Evolutionary conservation across 2,888 invertebrate genomes (phyloP).

Genomic region (Coelinius sp.): DNA sequence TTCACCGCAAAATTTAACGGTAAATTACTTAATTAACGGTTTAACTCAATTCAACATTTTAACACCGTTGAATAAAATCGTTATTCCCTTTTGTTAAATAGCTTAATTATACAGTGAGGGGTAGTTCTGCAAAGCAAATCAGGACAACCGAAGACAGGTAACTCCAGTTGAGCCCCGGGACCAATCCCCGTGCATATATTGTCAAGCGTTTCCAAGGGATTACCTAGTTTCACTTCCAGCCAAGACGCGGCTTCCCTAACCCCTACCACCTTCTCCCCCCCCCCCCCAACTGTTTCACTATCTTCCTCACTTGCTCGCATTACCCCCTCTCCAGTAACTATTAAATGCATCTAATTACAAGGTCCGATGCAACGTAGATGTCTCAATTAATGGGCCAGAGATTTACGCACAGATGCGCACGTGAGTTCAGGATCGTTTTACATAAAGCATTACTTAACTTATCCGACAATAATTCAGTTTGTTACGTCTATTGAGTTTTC

Average conservation of each 20-base stretch:
- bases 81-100: constrained; percentile 54
- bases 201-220: constrained; percentile 57
- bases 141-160: constrained; percentile 54
- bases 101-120: constrained; percentile 57
- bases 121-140: constrained; percentile 61
- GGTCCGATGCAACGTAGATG: constrained; percentile 65
- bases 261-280: constrained; percentile 29
- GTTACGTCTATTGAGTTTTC: background rate
- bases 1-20: too few species aligned
- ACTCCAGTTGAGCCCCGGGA: constrained; percentile 50
- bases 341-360: constrained; percentile 70
- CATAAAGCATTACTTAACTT: constrained; percentile 54
- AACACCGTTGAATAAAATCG: constrained; percentile 9
- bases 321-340: constrained; percentile 62
- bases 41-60: background rate
- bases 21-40: background rate
- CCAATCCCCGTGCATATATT: constrained; percentile 47
- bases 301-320: constrained; percentile 1
- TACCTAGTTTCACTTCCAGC: constrained; percentile 61
- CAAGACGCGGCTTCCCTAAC: constrained; percentile 55
- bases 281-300: constrained; percentile 34
- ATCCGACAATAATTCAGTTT: background rate
- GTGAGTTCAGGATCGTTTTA: constrained; percentile 62
- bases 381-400: constrained; percentile 67
- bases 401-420: constrained; percentile 67